Base-by-base conservation (phyloP, 2,888 invertebrate genomes). In the Hydriomena furcata region DNA sequence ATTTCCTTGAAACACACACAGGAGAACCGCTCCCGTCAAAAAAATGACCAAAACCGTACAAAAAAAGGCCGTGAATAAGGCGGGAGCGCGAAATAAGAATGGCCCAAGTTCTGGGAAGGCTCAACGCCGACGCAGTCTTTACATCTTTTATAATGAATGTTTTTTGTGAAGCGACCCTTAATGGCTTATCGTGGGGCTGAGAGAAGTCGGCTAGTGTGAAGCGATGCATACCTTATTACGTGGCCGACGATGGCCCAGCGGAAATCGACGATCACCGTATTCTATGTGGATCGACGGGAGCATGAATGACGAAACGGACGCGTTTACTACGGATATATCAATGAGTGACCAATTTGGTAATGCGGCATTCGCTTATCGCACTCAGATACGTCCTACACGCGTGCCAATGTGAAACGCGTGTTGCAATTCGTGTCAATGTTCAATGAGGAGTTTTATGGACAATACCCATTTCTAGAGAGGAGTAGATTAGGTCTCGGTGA, bases 21-120 rank as follows among this genome's bases (percentile, higher is more conserved):
- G 79, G 78, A 79, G 80, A 76, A 79, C 83, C 86, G 87, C 87
- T 82, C 79, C 76, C 71, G 75, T 79, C 70, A 79, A 88, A 86
- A 84, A 84, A 86, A 81, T 71, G 60, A 82, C 79, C 74, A 79
- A 84, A 83, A 73, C 71, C 66, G 62, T 68, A 79, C 77, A 82
- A 86, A 88, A n/a, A 88, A 82, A 74, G 67, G 61, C 72, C 66
- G 73, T 85, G 84, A 89, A 89, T 86, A 89, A 83, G 82, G 84
- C 85, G 82, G 84, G 86, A 84, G 84, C 85, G 84, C 88, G 78
- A 88, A 88, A 88, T 86, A 86, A 89, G 88, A 90, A 89, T 89
- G 84, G 87, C 67, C 74, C 68, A 79, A 77, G 72, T 89, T 89
- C 89, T 85, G 83, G 79, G 89, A 90, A 89, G 88, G 84, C 71